These are phyloP conservation scores for Polypedilum vanderplanki DNA, from an alignment of 1,140 invertebrate species.

Conservation along the genomic window DNA sequence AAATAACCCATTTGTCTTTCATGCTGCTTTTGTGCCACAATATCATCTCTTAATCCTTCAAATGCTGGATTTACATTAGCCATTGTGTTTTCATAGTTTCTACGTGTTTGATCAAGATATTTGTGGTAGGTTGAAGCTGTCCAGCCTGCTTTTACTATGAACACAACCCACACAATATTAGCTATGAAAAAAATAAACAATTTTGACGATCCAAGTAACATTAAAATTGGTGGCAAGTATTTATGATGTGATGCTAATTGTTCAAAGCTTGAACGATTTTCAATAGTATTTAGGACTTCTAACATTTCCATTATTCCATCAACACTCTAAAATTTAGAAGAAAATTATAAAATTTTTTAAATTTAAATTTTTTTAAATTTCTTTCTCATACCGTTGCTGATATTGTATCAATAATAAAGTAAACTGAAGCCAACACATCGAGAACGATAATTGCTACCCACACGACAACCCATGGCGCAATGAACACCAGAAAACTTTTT, in stretches of 20 bases:
- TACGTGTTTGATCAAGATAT: not conserved
- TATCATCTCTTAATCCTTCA: not conserved
- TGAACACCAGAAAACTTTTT: not conserved
- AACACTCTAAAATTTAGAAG: slow-evolving; percentile 4
- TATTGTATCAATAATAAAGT: not conserved
- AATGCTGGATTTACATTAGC: slow-evolving; percentile 21
- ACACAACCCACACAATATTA: not conserved
- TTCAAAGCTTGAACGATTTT: not conserved
- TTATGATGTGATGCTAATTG: not conserved
- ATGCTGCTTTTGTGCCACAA: not conserved
- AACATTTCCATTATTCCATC: not conserved
- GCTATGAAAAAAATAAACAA: not conserved
- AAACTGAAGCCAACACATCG: not conserved
- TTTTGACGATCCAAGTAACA: not conserved
- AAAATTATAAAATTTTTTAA: not conserved
- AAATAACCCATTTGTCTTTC: slow-evolving; percentile 8
- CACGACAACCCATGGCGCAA: not conserved
- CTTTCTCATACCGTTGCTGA: not conserved
- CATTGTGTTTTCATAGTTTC: slow-evolving; percentile 7
- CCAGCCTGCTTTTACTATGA: not conserved
- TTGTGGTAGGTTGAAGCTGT: not conserved
- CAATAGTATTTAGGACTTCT: not conserved
- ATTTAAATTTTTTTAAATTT: not conserved
- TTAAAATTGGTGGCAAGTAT: not conserved
- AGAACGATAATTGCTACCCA: not conserved